phyloP scores from a whole-genome alignment of 1,140 invertebrate species.

The Bactericera cockerelli region DNA sequence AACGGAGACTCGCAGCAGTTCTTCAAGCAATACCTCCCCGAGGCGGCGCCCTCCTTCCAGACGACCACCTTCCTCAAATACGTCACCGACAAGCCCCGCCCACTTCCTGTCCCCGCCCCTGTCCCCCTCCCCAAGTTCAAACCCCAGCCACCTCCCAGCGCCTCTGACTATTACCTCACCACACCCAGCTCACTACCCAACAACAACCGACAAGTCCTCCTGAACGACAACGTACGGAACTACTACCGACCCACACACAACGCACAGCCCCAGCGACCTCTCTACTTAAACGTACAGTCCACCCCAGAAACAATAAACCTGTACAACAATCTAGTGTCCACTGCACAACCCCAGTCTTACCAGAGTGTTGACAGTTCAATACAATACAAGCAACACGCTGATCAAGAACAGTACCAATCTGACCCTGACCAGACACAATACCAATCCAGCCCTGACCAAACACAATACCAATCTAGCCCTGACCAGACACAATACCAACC shows the following conservation, averaged over 20 bases:
- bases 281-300: not conserved
- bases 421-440: no score
- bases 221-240: not conserved
- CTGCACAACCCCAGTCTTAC: not conserved
- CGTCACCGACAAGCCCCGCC: not conserved
- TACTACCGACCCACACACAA: not conserved
- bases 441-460: not conserved
- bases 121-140: not conserved
- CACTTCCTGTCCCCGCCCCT: not conserved
- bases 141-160: not conserved
- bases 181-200: not conserved
- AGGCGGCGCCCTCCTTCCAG: not conserved
- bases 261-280: not conserved
- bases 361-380: no score
- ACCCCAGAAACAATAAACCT: not conserved
- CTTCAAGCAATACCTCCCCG: constrained; percentile 1
- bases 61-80: not conserved
- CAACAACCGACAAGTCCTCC: not conserved
- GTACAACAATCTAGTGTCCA: not conserved
- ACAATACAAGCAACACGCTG: not conserved
- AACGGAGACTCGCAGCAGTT: not conserved
- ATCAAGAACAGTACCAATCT: not conserved
- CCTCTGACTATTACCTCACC: not conserved
- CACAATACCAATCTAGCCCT: no score
- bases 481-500: no score